Evolutionary conservation across 2,888 invertebrate genomes (phyloP).

Genomic region (Acleris literana): DNA sequence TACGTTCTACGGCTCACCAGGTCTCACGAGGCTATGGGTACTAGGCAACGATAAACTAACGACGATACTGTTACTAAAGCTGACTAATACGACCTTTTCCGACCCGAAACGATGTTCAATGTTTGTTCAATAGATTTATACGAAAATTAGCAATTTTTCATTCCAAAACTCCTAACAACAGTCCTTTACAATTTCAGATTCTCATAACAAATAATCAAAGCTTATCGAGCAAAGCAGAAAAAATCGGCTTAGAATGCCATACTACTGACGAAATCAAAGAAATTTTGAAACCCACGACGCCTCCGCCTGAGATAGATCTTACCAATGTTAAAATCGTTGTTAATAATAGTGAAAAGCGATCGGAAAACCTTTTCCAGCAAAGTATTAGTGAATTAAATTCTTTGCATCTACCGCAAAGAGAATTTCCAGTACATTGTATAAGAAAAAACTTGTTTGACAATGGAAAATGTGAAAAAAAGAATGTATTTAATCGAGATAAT

Average conservation of each 20-base stretch:
- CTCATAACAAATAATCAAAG: conserved; percentile 51
- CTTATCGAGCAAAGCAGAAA: conserved; percentile 44
- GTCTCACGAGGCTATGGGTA: too few relatives aligned
- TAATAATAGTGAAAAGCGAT: conserved; percentile 19
- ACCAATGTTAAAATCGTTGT: conserved; percentile 32
- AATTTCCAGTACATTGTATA: conserved; percentile 7
- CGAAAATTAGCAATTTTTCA: too few relatives aligned
- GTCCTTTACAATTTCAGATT: conserved; percentile 45
- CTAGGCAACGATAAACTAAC: too few relatives aligned
- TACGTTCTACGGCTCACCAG: too few relatives aligned
- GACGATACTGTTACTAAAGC: too few relatives aligned
- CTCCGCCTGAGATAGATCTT: conserved; percentile 33
- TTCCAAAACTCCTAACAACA: too few relatives aligned
- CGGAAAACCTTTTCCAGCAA: conserved; percentile 36
- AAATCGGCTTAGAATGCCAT: conserved; percentile 45
- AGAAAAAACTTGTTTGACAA: conserved; percentile 16
- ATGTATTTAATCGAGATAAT: neutral
- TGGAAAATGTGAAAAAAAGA: neutral
- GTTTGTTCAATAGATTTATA: too few relatives aligned
- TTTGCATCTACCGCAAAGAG: conserved; percentile 9
- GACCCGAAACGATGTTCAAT: too few relatives aligned
- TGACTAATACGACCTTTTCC: too few relatives aligned
- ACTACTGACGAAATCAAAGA: conserved; percentile 48
- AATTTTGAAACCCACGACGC: conserved; percentile 12
- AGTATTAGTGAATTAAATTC: conserved; percentile 19